Base-by-base conservation (phyloP, 2,797 vertebrate species). In the Hylomyscus alleni region DNA sequence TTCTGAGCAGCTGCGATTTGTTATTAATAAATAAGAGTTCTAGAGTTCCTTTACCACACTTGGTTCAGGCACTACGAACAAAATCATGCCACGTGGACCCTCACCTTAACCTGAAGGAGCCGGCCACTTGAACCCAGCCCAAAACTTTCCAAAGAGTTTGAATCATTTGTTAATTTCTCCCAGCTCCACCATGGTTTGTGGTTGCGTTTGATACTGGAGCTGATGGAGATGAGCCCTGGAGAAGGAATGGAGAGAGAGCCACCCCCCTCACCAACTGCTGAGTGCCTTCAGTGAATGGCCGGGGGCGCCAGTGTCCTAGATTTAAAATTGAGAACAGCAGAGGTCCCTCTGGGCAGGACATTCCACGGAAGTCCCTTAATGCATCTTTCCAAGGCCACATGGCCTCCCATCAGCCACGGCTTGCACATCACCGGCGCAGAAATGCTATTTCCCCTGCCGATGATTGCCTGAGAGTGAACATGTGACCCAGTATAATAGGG, bases 81-180 rank as follows among this genome's bases (percentile, higher is more conserved):
- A 7, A 80, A 62, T 77, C 24, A 31, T 6, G 77, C 19, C 67
- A 0, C 5, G 15, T 5, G 58, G 77, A n/a, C 26, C 17, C 58
- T 94, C 62, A 22, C 85, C 73, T 85, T 44, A 0, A 5, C 81
- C 52, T 56, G 0, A 26, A 65, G 72, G 88, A 93, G 80, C 15
- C 37, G 34, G 44, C 6, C 50, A 40, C 77, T 65, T 81, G 34
- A 31, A 47, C 47, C 17, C 65, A 65, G 83, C 52, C 72, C 19
- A 54, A 67, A 58, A 13, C 37, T 60, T 97, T 67, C 65, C 76
- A 54, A 52, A 86, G 73, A 58, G 29, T 84, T 67, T 69, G 50
- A 4, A 34, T 69, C 50, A 10, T 81, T 72, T 89, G 37, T 73
- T 88, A 67, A 90, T 95, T 72, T 78, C 37, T 90, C 93, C 89